Percentiles rank a stretch among this genome's conserved stretches.
Conservation (phyloP, 2,888 invertebrate species). For the Cataglyphis albicans region DNA sequence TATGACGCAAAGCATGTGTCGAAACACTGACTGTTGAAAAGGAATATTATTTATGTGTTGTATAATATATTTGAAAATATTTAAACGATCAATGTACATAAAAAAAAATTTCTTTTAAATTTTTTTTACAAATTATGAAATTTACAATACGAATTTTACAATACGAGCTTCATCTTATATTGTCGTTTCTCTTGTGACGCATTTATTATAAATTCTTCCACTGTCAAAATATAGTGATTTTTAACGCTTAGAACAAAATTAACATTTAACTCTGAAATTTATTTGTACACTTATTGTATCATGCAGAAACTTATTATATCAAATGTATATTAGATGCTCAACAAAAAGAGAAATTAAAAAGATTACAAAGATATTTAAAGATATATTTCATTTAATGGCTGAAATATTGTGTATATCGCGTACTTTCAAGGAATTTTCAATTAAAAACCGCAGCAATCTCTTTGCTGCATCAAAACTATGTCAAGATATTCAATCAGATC, state of each 20-base stretch:
- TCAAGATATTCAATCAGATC: constrained; percentile 48
- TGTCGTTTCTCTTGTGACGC: background rate
- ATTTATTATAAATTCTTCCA: background rate
- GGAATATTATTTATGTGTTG: background rate
- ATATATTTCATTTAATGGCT: background rate
- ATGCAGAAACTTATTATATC: background rate
- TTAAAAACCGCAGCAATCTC: constrained; percentile 21
- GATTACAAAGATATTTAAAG: background rate
- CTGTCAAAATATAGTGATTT: background rate
- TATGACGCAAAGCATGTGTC: background rate
- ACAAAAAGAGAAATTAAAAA: background rate
- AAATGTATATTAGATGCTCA: background rate
- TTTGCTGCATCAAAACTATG: constrained; percentile 13
- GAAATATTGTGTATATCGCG: background rate
- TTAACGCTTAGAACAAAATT: background rate
- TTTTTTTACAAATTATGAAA: background rate
- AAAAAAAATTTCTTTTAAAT: background rate
- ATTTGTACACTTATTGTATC: background rate
- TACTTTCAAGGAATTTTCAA: constrained; percentile 7
- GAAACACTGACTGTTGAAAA: background rate
- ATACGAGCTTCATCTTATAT: background rate
- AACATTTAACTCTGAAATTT: background rate
- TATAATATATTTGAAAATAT: background rate
- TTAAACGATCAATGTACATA: background rate
- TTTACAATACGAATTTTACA: too few species aligned